Base-by-base conservation (phyloP, 2,797 vertebrate genomes). In the Diplodus sargus region DNA sequence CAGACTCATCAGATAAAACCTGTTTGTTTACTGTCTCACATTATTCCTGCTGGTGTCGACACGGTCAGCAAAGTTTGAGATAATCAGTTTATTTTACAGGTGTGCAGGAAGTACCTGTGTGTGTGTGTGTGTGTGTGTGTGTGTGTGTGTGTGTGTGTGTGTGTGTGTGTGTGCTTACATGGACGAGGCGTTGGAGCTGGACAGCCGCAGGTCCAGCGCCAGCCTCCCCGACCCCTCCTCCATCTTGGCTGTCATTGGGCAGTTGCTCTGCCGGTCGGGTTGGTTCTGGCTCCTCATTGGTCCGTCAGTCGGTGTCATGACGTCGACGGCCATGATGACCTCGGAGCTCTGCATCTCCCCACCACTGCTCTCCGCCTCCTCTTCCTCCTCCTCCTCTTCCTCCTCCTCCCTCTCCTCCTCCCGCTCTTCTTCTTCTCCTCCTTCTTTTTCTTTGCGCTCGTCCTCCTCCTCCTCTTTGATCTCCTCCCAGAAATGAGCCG, bases 401-500 rank as follows among this genome's bases (percentile, higher is more conserved):
- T 85, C 96, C 0, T 91, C 91, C 0, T 96, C 91, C 90, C 92
- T 94, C 74, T 60, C 69, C 69, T 65, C 80, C 69, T 64, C 69
- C 67, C 42, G 18, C 17, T 70, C 69, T 0, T 69, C 81, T 3
- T 78, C 82, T 23, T 68, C 78, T 15, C 67, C 84, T 4, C 20
- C 82, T 28, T 74, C 83, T 92, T 93, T 56, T 25, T 72, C 79
- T 91, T 96, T 96, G 70, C 94, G 67, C 79, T 92, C 87, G 0
- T 95, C 94, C 60, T 95, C 94, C 54, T 95, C 95, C 5, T 95
- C 95, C 74, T 98, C 98, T 94, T 97, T 96, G 84, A 99, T 97
- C 93, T 99, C 97, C 85, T 98, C 98, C 93, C 98, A 99, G 89
- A 99, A 99, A 87, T 99, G 97, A 67, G 98, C 95, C 0, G 98